Percentiles rank a stretch among this genome's conserved stretches.
Evolutionary conservation across 2,888 invertebrate species (phyloP).

Genomic region (Brassicogethes aeneus): DNA sequence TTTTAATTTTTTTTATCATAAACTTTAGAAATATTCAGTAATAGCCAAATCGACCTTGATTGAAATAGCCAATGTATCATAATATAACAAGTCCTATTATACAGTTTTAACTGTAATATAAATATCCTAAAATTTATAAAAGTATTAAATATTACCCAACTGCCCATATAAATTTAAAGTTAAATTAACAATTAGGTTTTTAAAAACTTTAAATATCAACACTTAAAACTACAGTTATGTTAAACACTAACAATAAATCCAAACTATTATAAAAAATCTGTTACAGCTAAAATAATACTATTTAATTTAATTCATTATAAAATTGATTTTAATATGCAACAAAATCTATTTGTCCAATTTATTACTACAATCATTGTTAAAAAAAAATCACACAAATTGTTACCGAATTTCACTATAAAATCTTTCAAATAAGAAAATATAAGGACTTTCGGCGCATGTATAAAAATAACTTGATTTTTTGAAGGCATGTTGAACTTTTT

Average conservation of each 20-base stretch:
- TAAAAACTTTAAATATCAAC: constrained; percentile 29
- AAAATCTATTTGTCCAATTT: too few species aligned
- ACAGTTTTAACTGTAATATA: constrained; percentile 20
- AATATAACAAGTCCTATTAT: constrained; percentile 20
- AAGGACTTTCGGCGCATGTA: not conserved
- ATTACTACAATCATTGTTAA: too few species aligned
- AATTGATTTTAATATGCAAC: too few species aligned
- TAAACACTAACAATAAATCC: constrained; percentile 23
- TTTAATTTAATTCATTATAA: too few species aligned
- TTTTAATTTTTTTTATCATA: not conserved
- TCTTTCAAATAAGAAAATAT: not conserved
- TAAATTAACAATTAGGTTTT: constrained; percentile 26
- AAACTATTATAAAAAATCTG: constrained; percentile 22
- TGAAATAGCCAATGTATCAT: constrained; percentile 20
- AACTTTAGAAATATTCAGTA: constrained; percentile 5
- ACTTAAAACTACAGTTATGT: constrained; percentile 29
- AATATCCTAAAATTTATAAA: constrained; percentile 22
- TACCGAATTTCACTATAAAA: not conserved
- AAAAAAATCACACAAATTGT: too few species aligned
- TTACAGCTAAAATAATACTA: constrained; percentile 21
- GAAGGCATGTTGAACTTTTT: not conserved
- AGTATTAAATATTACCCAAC: constrained; percentile 21
- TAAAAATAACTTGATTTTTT: not conserved
- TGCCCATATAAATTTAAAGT: constrained; percentile 21
- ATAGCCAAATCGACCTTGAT: constrained; percentile 21